phyloP scores from a whole-genome alignment of 2,888 invertebrate genomes.

The Polyploca ridens region DNA sequence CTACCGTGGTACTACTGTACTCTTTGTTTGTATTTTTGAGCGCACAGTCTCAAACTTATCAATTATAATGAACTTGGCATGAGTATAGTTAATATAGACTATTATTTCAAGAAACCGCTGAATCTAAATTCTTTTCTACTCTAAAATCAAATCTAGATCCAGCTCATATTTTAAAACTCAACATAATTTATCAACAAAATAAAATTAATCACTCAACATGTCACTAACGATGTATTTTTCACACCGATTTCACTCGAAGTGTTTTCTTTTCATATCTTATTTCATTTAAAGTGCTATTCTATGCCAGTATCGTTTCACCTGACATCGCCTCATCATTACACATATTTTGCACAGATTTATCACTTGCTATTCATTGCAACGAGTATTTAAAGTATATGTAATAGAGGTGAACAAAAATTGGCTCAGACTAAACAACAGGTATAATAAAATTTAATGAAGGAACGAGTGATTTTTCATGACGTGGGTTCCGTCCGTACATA shows the following conservation, averaged over 20 bases:
- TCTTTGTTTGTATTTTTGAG: no score
- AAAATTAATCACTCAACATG: background rate
- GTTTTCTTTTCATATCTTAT: background rate
- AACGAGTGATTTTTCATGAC: background rate
- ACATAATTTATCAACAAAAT: background rate
- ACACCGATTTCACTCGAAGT: background rate
- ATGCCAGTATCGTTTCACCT: background rate
- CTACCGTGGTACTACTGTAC: no score
- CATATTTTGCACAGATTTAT: slow-evolving; percentile 2
- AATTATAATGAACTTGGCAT: no score
- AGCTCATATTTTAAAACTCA: background rate
- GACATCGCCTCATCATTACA: background rate
- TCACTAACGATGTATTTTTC: background rate
- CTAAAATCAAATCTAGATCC: background rate
- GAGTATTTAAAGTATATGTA: slow-evolving; percentile 14
- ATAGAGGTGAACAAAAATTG: slow-evolving; percentile 24
- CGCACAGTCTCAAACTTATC: no score
- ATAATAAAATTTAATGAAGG: slow-evolving; percentile 26
- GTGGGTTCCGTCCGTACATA: slow-evolving; percentile 7
- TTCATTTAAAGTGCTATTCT: background rate
- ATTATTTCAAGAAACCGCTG: no score
- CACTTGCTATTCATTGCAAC: slow-evolving; percentile 8
- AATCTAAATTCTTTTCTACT: no score
- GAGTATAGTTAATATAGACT: no score
- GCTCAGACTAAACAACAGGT: slow-evolving; percentile 34